Conservation (phyloP, 2,797 vertebrate genomes). For the Podarcis siculus region DNA sequence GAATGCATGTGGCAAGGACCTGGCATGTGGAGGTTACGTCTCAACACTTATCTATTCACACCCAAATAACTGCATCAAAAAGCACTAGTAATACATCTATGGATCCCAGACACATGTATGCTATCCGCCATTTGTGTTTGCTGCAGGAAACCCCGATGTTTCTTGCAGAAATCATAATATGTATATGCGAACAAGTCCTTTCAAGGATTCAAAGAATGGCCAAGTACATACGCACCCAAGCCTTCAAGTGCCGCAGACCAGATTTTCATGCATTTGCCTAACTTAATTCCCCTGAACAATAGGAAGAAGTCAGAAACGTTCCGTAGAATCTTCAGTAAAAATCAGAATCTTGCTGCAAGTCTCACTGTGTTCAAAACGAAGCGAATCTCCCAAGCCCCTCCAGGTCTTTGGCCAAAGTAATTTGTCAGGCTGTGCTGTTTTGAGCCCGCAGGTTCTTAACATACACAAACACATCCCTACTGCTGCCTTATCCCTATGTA, state of each 20-base stretch:
- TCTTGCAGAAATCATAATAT: not conserved
- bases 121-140: not conserved
- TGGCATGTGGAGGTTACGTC: not conserved
- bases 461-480: not conserved
- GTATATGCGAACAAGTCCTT: not conserved
- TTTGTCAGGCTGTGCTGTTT: not conserved
- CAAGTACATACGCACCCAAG: not conserved
- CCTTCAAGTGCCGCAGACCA: not conserved
- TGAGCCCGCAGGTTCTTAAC: not conserved
- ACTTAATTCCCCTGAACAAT: not conserved
- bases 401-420: not conserved
- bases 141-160: not conserved
- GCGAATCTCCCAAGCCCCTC: not conserved
- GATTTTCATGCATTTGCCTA: not conserved
- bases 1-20: not conserved
- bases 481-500: accelerated
- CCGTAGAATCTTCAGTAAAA: not conserved
- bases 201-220: not conserved
- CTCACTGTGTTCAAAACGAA: not conserved
- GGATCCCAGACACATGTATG: not conserved
- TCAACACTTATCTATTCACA: not conserved
- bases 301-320: not conserved
- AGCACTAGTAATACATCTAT: not conserved
- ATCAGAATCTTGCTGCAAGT: accelerated
- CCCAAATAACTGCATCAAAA: not conserved